Base-by-base conservation (phyloP, 2,888 invertebrate species). In the Tuberolachnus salignus region DNA sequence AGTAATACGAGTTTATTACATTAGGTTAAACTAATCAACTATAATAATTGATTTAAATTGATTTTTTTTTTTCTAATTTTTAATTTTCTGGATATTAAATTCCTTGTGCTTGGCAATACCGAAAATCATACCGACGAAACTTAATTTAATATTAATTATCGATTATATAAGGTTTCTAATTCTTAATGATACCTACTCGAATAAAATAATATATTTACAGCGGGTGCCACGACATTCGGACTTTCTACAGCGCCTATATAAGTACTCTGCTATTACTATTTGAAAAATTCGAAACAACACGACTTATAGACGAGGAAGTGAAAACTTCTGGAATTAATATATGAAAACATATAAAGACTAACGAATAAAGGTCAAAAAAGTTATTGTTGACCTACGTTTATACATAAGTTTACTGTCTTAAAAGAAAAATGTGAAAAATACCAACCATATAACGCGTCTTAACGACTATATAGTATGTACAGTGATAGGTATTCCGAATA, bases 121-220 rank as follows among this genome's bases (percentile, higher is more conserved):
- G n/a, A n/a, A n/a, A n/a, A n/a, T n/a, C n/a, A n/a, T n/a, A n/a
- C n/a, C n/a, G n/a, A n/a, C n/a, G n/a, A n/a, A n/a, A n/a, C n/a
- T n/a, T n/a, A n/a, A n/a, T n/a, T n/a, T 34, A 19, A 44, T 10
- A 66, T 11, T n/a, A 4, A 66, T n/a, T 26, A 0, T 26, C n/a
- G 1, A 23, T 67, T 67, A n/a, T 11, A 19, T 67, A 49, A 66
- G n/a, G 19, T 66, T 26, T 66, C 49, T 49, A 66, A 49, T 49
- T 23, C 13, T 26, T 9, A 59, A 23, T 53, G 6, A 8, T 19
- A 34, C 34, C 34, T 34, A 34, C 34, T 16, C 1, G 9, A 10
- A 3, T 9, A 1, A 16, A 10, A 59, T 16, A 8, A 9, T 26
- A n/a, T n/a, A n/a, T n/a, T n/a, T n/a, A n/a, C n/a, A n/a, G n/a